Evolutionary conservation across 2,113 vertebrate species (phyloP), one percentile per base, ranked within the genome.

Genomic region (Catharus fuscescens): DNA sequence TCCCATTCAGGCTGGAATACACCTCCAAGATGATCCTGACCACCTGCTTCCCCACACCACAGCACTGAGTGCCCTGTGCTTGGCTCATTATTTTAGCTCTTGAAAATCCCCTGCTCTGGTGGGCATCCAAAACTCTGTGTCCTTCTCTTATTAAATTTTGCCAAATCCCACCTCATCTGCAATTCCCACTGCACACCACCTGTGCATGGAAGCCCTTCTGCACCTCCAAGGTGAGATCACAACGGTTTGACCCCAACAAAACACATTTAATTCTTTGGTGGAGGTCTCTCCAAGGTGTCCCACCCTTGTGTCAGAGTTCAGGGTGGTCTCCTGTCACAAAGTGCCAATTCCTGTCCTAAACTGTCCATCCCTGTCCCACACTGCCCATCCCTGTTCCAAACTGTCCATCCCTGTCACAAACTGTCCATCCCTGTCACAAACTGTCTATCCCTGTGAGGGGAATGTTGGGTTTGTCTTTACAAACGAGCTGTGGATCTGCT

Each of bases 221-320:
- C 53, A n/a, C 64, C 79, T 36, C 24, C 80, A 23, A 31, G 83
- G 47, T 23, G 47, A 47, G 47, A 47, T 47, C 32, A 60, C 11
- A 42, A 7, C 3, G 4, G 32, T 4, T 1, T 5, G 23, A 48
- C n/a, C 50, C 65, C 52, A 25, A 11, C 26, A 64, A 59, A 26
- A 38, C 16, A 2, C 1, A 0, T 21, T n/a, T 15, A 48, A 18
- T 31, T 23, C 57, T 15, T 45, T 34, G 54, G 5, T 31, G 26
- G 65, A 61, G 31, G 21, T 21, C 64, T 81, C 56, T 80, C 53
- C 3, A 10, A 78, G 64, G 28, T 42, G 26, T 72, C 21, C 67
- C 57, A 72, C 0, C 9, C 21, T 47, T 0, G 0, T 69, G 80
- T 6, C 53, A 18, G 9, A 0, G 0, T 1, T 11, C 24, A 40